phyloP scores from a whole-genome alignment of 1,140 invertebrate species.

The Acyrthosiphon pisum region DNA sequence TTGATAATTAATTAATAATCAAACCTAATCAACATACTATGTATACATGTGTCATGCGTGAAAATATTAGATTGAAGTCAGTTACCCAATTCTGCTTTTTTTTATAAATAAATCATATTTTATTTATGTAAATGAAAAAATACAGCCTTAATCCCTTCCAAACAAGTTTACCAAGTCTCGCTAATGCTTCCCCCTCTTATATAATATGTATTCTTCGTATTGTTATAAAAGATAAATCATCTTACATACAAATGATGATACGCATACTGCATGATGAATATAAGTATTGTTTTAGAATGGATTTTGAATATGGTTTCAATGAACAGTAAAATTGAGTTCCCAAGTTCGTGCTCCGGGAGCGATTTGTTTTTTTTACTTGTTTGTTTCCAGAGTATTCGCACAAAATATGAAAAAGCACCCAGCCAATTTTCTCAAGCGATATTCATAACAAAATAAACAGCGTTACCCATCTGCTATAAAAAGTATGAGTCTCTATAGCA shows the following conservation, averaged over 20 bases:
- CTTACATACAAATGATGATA: background rate
- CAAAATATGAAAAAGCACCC: conserved; percentile 16
- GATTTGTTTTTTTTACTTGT: conserved; percentile 25
- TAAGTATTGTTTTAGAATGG: background rate
- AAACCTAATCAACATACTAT: background rate
- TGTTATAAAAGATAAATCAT: background rate
- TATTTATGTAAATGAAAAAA: background rate
- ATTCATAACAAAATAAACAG: conserved; percentile 28
- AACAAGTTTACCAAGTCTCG: background rate
- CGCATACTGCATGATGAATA: background rate
- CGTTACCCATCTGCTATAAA: background rate
- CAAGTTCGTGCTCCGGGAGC: background rate
- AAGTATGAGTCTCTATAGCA: background rate
- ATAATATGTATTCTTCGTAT: background rate
- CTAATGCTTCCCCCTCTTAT: background rate
- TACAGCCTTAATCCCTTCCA: background rate
- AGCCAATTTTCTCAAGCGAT: conserved; percentile 27
- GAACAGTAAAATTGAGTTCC: background rate
- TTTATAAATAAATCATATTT: background rate
- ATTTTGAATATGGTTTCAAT: conserved; percentile 26
- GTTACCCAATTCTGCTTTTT: background rate
- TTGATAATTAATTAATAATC: too few species aligned
- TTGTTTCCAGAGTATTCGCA: background rate
- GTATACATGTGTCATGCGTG: background rate
- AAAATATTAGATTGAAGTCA: background rate